Base-by-base conservation (phyloP, 1,140 invertebrate species). In the Diabrotica virgifera region DNA sequence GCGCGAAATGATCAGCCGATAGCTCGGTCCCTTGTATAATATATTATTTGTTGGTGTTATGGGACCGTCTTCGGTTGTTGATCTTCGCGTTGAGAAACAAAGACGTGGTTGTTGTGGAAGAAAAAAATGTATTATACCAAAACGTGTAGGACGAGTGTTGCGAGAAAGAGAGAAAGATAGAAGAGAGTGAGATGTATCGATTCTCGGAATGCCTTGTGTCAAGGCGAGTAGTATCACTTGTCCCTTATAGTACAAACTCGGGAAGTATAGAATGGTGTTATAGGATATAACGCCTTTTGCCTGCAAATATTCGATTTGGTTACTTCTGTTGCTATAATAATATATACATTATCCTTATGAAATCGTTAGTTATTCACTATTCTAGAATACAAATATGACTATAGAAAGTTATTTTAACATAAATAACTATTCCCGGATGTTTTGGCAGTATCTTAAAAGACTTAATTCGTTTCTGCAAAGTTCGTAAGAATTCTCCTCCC, bases 201-300 rank as follows among this genome's bases (percentile, higher is more conserved):
- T 64, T 63, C 65, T 61, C 61, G 12, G 54, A 62, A 63, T 72
- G 69, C 71, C 76, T 77, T 76, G 74, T 63, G 74, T 77, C 74
- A 75, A 77, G 76, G 73, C 72, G 72, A 24, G 38, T n/a, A 35
- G 13, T n/a, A 13, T 37, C 46, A 38, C 58, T 62, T 64, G 65
- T 68, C 72, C 71, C 70, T 72, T 67, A 78, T 75, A 78, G 76
- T 78, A 78, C 76, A 78, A 78, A 76, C 72, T 74, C 67, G 71
- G 73, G 72, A 77, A 75, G 75, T 76, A 76, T 76, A 73, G 70
- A 71, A 66, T 24, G 68, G 70, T 37, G 58, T 51, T 51, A n/a
- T n/a, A 59, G 37, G 37, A 50, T 10, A 46, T 46, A 46, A 46
- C 40, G 40, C 40, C 40, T 8, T 24, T 24, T 61, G 63, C 65